phyloP scores from a whole-genome alignment of 2,797 vertebrate species.

The Acanthopagrus latus region DNA sequence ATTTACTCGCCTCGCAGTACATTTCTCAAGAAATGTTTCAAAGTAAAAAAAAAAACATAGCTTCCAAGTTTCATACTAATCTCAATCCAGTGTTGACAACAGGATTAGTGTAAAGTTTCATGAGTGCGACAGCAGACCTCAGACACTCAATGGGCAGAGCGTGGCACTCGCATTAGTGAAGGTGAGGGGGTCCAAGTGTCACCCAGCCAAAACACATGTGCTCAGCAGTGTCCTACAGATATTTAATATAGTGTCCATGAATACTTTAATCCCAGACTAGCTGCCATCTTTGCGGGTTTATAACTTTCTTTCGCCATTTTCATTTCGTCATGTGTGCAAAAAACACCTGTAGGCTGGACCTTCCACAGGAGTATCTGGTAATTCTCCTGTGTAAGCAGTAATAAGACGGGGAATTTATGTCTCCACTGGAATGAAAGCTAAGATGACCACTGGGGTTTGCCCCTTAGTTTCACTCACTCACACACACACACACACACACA shows the following conservation, averaged over 20 bases:
- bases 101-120: constrained; percentile 18
- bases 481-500: neutral
- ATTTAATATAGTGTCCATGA: neutral
- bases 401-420: constrained; percentile 55
- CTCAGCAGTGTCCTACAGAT: neutral
- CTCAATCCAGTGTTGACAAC: constrained; percentile 19
- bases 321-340: neutral
- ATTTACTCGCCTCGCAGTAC: too few relatives aligned
- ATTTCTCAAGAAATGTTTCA: neutral
- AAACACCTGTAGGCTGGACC: constrained; percentile 27
- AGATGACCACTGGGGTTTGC: constrained; percentile 57
- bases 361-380: constrained; percentile 39
- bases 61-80: constrained; percentile 10
- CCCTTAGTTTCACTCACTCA: constrained; percentile 6
- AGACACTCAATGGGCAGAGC: neutral
- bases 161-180: constrained; percentile 3
- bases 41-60: neutral
- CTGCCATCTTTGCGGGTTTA: constrained; percentile 3
- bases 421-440: constrained; percentile 55
- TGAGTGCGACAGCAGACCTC: constrained; percentile 17
- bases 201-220: neutral
- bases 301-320: neutral
- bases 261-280: constrained; percentile 21
- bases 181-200: neutral
- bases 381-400: constrained; percentile 42